Evolutionary conservation across 2,113 vertebrate species (phyloP).

Genomic region (Ardeotis arabs): DNA sequence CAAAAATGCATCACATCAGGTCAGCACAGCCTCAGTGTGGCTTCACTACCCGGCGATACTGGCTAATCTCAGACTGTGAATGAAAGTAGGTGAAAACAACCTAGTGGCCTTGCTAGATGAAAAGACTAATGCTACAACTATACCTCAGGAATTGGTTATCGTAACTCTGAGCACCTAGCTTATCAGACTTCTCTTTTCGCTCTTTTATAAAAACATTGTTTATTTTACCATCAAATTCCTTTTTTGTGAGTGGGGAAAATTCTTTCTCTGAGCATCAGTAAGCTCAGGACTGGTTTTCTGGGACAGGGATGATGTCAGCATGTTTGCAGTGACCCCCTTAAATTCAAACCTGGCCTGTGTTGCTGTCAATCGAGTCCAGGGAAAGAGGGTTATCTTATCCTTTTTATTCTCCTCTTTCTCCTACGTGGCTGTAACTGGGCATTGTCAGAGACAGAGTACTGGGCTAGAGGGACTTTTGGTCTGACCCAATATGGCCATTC

Average conservation of each 20-base stretch:
- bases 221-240: not conserved
- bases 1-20: not conserved
- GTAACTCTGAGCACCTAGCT: not conserved
- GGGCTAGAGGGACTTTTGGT: not conserved
- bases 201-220: not conserved
- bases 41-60: accelerated
- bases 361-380: not conserved
- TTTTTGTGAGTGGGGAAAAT: not conserved
- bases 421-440: not conserved
- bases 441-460: not conserved
- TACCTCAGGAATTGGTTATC: not conserved
- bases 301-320: not conserved
- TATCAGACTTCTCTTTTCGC: not conserved
- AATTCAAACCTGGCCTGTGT: not conserved
- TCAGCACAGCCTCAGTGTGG: not conserved
- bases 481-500: not conserved
- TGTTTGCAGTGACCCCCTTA: not conserved
- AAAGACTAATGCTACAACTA: not conserved
- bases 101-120: not conserved
- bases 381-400: not conserved
- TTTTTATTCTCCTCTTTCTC: not conserved
- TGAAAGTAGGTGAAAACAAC: not conserved
- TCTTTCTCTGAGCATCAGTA: not conserved
- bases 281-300: not conserved
- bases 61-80: not conserved